phyloP scores from a whole-genome alignment of 1,140 invertebrate genomes.

The Drosophila biarmipes region DNA sequence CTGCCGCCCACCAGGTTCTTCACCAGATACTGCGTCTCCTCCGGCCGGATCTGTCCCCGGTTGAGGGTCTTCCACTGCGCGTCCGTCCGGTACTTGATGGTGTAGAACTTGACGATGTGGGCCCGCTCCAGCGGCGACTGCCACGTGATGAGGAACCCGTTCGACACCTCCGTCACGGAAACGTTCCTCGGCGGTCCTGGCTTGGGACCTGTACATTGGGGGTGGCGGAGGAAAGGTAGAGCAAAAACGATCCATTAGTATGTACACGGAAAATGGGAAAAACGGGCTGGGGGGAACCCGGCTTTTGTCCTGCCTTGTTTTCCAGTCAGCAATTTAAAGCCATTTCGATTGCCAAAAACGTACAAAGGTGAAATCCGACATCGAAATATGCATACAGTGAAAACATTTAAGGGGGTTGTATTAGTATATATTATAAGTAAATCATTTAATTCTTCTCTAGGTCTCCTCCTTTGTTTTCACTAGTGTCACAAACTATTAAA shows the following conservation, averaged over 20 bases:
- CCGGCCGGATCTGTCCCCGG: constrained; percentile 93
- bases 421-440: not conserved
- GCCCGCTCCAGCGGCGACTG: constrained; percentile 91
- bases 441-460: not conserved
- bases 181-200: constrained; percentile 94
- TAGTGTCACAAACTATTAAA: no score
- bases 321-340: constrained; percentile 37
- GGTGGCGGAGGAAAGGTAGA: not conserved
- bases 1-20: constrained; percentile 95
- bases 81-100: constrained; percentile 95
- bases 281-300: no score
- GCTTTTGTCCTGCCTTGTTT: constrained; percentile 31
- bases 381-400: constrained; percentile 22
- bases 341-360: constrained; percentile 12
- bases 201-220: constrained; percentile 89
- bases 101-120: constrained; percentile 94
- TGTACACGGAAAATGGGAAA: not conserved
- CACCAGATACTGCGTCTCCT: constrained; percentile 94
- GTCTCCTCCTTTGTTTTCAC: no score
- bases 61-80: constrained; percentile 94
- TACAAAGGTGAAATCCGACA: constrained; percentile 27
- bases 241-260: constrained; percentile 36
- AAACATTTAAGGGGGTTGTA: constrained; percentile 1
- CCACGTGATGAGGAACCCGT: constrained; percentile 95
- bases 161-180: constrained; percentile 93